Percentiles rank a stretch among this genome's conserved stretches.
These are phyloP conservation scores for Encarsia formosa DNA, from an alignment of 2,888 invertebrate species.

Conservation along the genomic window DNA sequence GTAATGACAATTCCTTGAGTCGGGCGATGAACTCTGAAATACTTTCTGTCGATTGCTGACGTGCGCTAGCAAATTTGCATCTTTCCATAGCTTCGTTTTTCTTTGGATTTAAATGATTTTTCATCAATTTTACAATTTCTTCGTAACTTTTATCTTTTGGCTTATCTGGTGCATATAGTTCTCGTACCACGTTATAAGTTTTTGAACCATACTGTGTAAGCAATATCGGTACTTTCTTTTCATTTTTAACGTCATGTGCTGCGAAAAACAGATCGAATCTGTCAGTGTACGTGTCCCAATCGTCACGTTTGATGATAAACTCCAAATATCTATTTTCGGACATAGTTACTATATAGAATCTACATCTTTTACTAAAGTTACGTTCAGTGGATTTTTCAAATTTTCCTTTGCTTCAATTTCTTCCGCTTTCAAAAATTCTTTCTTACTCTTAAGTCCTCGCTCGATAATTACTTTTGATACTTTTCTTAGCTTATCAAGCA, in stretches of 20 bases:
- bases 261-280: slow-evolving; percentile 28
- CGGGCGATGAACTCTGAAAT: slow-evolving; percentile 33
- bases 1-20: slow-evolving; percentile 34
- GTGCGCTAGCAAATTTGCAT: slow-evolving; percentile 6
- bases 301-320: no score
- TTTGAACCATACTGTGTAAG: slow-evolving; percentile 20
- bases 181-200: slow-evolving; percentile 17
- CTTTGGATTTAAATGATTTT: slow-evolving; percentile 26
- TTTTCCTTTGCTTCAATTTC: no score
- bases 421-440: no score
- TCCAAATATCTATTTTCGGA: no score
- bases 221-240: slow-evolving; percentile 21
- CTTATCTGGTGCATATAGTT: slow-evolving; percentile 24
- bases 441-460: no score
- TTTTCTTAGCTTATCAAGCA: no score
- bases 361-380: no score
- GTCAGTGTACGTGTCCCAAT: slow-evolving; percentile 23
- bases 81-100: slow-evolving; percentile 24
- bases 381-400: no score
- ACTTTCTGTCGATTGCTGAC: background rate
- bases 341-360: no score
- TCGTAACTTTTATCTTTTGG: slow-evolving; percentile 19
- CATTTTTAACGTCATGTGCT: slow-evolving; percentile 18
- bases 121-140: slow-evolving; percentile 22
- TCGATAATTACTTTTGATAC: no score